Evolutionary conservation across 2,797 vertebrate genomes (phyloP), one percentile per base, ranked within the genome.

Genomic region (Rhyacichthys aspro): DNA sequence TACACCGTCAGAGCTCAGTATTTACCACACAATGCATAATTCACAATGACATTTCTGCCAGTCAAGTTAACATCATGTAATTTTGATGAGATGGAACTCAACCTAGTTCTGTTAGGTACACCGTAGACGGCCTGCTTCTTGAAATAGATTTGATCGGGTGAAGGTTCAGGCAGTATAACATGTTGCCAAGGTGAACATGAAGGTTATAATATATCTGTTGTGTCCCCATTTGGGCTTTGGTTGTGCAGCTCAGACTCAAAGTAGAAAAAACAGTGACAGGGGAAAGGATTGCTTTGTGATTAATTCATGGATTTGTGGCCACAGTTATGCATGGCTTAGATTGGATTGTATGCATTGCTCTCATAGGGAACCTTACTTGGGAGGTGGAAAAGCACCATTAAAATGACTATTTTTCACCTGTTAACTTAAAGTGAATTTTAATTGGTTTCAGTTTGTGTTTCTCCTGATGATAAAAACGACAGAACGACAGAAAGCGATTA

Each of bases 21-120:
- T 90, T 89, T 87, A 86, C 65, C 45, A 54, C 45, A 57, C 68
- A 8, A 65, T 90, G 76, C 77, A 91, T 90, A 82, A 89, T 90
- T 86, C 77, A 90, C 11, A 28, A 32, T 28, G 50, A 60, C 50
- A 80, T 88, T 83, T 81, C 71, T 87, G 67, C 67, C 81, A 48
- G 75, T 86, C 75, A 84, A 55, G 66, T 83, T 78, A 63, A 61
- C 65, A 28, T 77, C 62, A 79, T 90, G 71, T 72, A 65, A 76
- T 47, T 81, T 85, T 89, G 23, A 88, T 81, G 61, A 74, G 43
- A 8, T 18, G 52, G 33, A 86, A 64, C 59, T 64, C 67, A 65
- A 69, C 69, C 55, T 47, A 55, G 66, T 57, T 72, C 33, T 72
- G 47, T 65, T 57, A 12, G 63, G 19, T 53, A 39, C 43, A 53